Evolutionary conservation across 2,113 vertebrate genomes (phyloP).

Genomic region (Brachyhypopomus occidentalis): DNA sequence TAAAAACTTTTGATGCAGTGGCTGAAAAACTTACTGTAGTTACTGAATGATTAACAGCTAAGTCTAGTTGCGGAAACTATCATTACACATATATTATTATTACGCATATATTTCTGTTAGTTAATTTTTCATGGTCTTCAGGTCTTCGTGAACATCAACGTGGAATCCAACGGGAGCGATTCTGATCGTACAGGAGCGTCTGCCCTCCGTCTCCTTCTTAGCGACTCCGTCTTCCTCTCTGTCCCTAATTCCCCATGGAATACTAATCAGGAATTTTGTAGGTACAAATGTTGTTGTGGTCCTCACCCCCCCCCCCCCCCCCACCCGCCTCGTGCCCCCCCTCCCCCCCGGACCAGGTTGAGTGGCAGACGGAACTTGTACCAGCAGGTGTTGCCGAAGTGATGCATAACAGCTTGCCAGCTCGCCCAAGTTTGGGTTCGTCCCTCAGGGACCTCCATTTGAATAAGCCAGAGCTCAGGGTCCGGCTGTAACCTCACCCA

Average conservation of each 20-base stretch:
- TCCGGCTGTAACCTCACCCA: constrained; percentile 49
- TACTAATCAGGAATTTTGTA: constrained; percentile 64
- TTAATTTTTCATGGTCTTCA: too few species aligned
- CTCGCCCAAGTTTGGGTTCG: constrained; percentile 59
- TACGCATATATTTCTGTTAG: too few species aligned
- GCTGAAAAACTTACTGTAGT: too few species aligned
- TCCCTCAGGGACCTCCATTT: constrained; percentile 55
- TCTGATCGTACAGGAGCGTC: not conserved
- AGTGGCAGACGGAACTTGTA: constrained; percentile 61
- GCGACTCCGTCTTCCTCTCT: constrained; percentile 18
- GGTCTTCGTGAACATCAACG: not conserved
- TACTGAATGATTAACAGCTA: too few species aligned
- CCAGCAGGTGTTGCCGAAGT: constrained; percentile 63
- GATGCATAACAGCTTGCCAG: constrained; percentile 62
- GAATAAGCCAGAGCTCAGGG: constrained; percentile 54
- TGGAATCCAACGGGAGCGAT: not conserved
- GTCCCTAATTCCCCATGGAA: constrained; percentile 57
- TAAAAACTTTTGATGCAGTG: too few species aligned
- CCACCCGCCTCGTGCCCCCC: constrained; percentile 56
- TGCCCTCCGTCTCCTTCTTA: not conserved
- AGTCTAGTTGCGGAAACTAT: too few species aligned
- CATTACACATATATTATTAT: too few species aligned
- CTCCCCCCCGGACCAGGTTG: constrained; percentile 58
- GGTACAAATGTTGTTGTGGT: constrained; percentile 64
- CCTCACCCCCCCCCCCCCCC: constrained; percentile 57